phyloP scores from a whole-genome alignment of 2,797 vertebrate genomes.

The Naso thynnoides region DNA sequence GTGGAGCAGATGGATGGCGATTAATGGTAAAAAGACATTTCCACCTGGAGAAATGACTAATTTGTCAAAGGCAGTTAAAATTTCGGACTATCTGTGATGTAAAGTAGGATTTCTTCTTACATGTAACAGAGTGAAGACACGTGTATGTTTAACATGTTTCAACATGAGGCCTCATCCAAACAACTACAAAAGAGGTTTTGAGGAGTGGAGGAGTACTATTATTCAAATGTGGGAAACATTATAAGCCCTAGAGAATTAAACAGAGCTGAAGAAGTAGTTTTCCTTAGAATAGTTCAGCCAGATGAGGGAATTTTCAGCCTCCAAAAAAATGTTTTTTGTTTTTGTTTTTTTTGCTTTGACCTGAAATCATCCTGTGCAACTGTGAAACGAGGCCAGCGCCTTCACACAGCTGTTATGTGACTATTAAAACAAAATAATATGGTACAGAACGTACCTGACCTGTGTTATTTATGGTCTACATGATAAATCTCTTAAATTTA shows the following conservation, averaged over 20 bases:
- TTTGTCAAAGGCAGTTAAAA: conserved; percentile 17
- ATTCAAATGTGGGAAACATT: neutral
- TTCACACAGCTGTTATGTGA: neutral
- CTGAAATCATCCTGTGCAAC: neutral
- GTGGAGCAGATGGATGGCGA: conserved; percentile 69
- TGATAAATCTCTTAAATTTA: neutral
- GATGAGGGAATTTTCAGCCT: neutral
- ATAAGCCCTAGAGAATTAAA: neutral
- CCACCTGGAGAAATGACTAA: neutral
- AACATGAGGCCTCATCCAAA: neutral
- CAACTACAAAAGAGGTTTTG: neutral
- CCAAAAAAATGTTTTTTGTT: neutral
- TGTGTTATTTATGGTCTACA: neutral
- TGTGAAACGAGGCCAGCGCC: neutral
- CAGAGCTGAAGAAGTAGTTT: neutral
- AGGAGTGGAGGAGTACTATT: neutral
- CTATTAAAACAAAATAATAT: neutral
- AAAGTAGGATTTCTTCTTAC: neutral
- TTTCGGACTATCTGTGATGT: neutral
- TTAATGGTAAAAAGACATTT: conserved; percentile 46
- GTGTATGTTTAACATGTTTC: neutral
- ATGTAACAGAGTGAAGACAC: neutral
- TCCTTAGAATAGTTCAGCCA: neutral
- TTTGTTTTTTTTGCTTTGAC: neutral
- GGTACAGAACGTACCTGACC: neutral